Base-by-base conservation (phyloP, 2,888 invertebrate genomes). In the Blastobasis lacticolella region DNA sequence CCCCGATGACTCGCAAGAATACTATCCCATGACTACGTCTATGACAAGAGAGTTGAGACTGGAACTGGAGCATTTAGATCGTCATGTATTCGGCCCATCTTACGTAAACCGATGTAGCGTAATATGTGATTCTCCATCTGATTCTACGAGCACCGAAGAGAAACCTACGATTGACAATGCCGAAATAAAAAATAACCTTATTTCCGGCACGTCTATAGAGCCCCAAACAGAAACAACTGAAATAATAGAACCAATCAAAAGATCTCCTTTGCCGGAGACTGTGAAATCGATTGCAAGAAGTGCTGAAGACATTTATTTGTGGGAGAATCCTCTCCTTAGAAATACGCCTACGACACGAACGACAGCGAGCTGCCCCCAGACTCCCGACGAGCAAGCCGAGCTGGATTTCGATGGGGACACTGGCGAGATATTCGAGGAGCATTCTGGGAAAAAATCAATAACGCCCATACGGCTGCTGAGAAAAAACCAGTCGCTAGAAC, bases 21-120 rank as follows among this genome's bases (percentile, higher is more conserved):
- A 95, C 73, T 94, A 94, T 69, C 95, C 95, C 4, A 94, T 96
- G 92, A 94, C 95, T 0, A 95, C 95, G 5, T 94, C 95, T 4
- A 94, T 95, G 87, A 95, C 95, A 0, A 90, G 95, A 64, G 95
- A 96, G 73, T 79, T 96, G 64, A 90, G 94, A 63, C 88, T 95
- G 48, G 95, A 96, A 75, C 76, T 95, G 57, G 95, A 96, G 69
- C 95, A 94, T 72, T 84, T 96, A 62, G 95, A 96, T 78, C 90
- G 95, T 6, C 95, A 94, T 78, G 94, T 95, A 5, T 95, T 95
- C 69, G 95, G 95, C 0, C 73, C 73, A 9, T 79, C 85, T 1
- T 87, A 86, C 59, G 65, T 81, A 38, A 80, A 77, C 56, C 64
- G 83, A 46, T 78, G 82, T 57, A 81, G 81, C 57, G 71, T 79